Conservation (phyloP, 53 echinoderm and acorn worm species). For the Crossaster papposus region DNA sequence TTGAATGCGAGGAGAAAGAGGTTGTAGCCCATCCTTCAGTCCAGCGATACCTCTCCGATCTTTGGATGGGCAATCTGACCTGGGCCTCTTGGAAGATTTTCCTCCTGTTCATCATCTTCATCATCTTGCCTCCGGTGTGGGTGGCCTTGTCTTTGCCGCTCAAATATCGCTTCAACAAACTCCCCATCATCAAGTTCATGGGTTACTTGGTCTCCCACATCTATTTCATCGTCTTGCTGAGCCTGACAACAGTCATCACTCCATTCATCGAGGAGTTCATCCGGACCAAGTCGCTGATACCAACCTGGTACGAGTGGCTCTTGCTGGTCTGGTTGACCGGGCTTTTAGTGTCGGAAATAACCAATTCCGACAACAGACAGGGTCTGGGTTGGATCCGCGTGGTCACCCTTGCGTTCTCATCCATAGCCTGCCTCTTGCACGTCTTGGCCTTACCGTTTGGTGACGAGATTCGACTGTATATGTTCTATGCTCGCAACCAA, state of each 20-base stretch:
- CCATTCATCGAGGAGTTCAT: conserved; percentile 86
- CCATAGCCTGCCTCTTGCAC: conserved; percentile 82
- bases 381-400: conserved; percentile 96
- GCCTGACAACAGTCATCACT: conserved; percentile 85
- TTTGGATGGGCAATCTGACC: conserved; percentile 92
- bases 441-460: conserved; percentile 70
- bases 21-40: conserved; percentile 97
- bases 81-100: conserved; percentile 95
- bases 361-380: conserved; percentile 87
- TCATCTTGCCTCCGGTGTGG: conserved; percentile 91
- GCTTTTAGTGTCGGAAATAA: conserved; percentile 83
- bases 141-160: conserved; percentile 85
- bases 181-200: conserved; percentile 99
- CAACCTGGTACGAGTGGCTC: conserved; percentile 93
- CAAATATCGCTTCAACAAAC: conserved; percentile 85
- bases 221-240: conserved; percentile 82
- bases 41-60: conserved; percentile 91
- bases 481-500: conserved; percentile 89
- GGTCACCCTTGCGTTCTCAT: conserved; percentile 79
- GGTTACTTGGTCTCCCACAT: conserved; percentile 90
- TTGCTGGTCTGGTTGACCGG: conserved; percentile 92
- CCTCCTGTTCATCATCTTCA: conserved; percentile 81
- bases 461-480: conserved; percentile 33
- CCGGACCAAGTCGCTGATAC: conserved; percentile 65
- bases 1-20: conserved; percentile 97